These are phyloP conservation scores for Lytechinus variegatus DNA, from an alignment of 35 echinoderm and acorn worm species.

Conservation along the genomic window DNA sequence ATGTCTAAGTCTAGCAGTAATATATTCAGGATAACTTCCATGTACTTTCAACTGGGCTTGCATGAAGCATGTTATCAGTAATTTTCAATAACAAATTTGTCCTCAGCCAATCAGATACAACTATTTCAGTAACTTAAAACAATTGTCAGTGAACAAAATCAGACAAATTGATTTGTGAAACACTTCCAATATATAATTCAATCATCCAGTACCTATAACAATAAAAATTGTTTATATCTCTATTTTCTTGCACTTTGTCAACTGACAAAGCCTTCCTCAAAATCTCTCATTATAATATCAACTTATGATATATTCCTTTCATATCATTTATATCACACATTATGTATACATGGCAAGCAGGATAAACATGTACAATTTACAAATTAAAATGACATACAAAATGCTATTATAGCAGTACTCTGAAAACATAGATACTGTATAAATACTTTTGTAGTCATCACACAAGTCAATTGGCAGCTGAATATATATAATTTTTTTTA, in stretches of 20 bases:
- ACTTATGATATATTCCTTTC: not conserved
- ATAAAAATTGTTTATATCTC: no score
- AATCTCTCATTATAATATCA: not conserved
- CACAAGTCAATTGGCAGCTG: not conserved
- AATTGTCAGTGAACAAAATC: no score
- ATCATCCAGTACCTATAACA: no score
- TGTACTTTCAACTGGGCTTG: no score
- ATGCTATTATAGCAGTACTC: not conserved
- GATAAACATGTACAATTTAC: not conserved
- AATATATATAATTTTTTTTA: not conserved
- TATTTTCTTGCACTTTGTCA: not conserved
- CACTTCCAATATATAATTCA: no score
- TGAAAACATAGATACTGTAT: not conserved
- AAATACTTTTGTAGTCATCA: conserved; percentile 5
- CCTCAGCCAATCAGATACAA: no score
- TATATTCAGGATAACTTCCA: not conserved
- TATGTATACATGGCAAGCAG: not conserved
- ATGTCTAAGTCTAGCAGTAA: not conserved
- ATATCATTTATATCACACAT: not conserved
- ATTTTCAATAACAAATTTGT: no score
- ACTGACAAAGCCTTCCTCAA: not conserved
- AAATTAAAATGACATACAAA: conserved; percentile 15
- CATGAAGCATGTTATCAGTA: no score
- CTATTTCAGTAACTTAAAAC: no score
- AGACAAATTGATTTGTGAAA: no score